Conservation (phyloP, 2,888 invertebrate genomes). For the Drosophila pseudotalamancana region DNA sequence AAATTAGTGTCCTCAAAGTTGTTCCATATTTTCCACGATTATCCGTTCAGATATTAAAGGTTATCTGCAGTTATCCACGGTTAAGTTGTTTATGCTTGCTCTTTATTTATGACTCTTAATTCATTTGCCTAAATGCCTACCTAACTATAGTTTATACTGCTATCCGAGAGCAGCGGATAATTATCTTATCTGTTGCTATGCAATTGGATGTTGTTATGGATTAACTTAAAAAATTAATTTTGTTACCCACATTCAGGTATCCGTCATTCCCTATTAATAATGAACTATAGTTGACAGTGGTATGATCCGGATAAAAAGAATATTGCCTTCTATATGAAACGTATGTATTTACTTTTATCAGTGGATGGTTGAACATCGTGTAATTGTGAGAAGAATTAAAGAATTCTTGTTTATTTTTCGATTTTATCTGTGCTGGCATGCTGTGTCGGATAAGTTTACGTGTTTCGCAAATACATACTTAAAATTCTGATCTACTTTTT, state of each 20-base stretch:
- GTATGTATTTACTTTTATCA: no score
- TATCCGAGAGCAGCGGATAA: not conserved
- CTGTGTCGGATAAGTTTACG: not conserved
- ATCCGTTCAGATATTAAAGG: not conserved
- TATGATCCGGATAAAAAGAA: no score
- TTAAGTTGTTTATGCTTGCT: not conserved
- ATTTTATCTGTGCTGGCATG: not conserved
- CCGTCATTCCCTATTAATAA: no score
- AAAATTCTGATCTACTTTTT: not conserved
- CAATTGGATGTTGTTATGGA: not conserved
- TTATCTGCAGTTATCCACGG: not conserved
- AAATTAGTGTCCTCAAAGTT: constrained; percentile 9
- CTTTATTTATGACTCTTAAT: not conserved
- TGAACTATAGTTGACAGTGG: no score
- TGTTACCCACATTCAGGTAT: no score
- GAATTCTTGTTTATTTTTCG: not conserved
- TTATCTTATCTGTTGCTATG: not conserved
- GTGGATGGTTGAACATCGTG: no score
- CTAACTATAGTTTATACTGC: not conserved
- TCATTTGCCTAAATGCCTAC: no score
- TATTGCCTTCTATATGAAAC: no score
- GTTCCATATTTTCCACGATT: not conserved
- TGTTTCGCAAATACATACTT: not conserved
- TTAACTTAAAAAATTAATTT: no score
- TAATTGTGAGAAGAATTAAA: not conserved